Base-by-base conservation (phyloP, 1,140 invertebrate species). In the Drosophila busckii region DNA sequence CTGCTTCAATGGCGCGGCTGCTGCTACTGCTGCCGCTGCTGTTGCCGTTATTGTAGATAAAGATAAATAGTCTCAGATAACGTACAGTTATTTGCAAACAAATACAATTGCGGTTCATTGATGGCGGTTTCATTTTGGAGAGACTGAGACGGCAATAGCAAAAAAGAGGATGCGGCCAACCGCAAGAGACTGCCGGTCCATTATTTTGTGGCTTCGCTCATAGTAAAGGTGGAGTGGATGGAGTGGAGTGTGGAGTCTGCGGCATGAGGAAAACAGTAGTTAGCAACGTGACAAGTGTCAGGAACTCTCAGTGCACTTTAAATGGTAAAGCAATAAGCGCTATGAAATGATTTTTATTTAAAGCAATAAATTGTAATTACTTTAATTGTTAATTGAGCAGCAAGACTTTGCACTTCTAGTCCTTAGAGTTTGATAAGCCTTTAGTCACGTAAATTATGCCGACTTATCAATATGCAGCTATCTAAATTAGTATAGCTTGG, bases 41-140 rank as follows among this genome's bases (percentile, higher is more conserved):
- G 19, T 23, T 44, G 31, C 62, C 65, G 62, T 75, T 65, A 48
- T 69, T 75, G 75, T 71, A 82, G 75, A 82, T 82, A 82, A 75
- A 82, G 75, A 82, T 82, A 82, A 82, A 82, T 82, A 82, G 75
- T 82, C 69, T 69, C 60, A 69, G 75, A 82, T 82, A 82, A 82
- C 76, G 75, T 64, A 70, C 73, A 68, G 75, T 82, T 82, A 82
- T 82, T 82, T 82, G 75, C 75, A 82, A 82, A 82, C 75, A 82
- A 82, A 82, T 82, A 82, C 75, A 82, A 82, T 82, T 82, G 75
- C 69, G 75, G 75, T 82, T 82, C 75, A 82, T 82, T 82, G 75
- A 82, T 82, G 75, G 75, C 56, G 75, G 75, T 82, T 75, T 66
- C 63, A 68, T 78, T 65, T 65, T 29, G 55, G 55, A 17, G 28